Evolutionary conservation across 2,797 vertebrate genomes (phyloP).

Genomic region (Danio choprae): DNA sequence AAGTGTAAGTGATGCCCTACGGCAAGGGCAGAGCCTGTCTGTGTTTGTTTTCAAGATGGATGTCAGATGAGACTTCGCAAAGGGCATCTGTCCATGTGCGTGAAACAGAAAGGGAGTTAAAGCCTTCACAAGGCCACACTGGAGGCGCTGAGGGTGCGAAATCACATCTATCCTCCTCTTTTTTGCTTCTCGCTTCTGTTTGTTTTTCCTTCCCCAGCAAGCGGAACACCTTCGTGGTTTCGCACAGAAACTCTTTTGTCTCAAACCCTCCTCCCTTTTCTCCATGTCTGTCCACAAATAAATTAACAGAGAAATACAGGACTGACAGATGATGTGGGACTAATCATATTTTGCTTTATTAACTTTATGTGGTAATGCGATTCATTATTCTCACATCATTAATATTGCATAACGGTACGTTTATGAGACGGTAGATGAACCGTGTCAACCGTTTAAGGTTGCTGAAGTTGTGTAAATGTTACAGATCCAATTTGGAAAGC

Average conservation of each 20-base stretch:
- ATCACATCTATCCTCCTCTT: slow-evolving; percentile 48
- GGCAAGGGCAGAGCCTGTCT: slow-evolving; percentile 38
- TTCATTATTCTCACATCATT: slow-evolving; percentile 26
- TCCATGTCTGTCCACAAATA: slow-evolving; percentile 25
- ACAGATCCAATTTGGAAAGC: slow-evolving; percentile 40
- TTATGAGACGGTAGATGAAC: slow-evolving; percentile 22
- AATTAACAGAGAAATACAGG: slow-evolving; percentile 29
- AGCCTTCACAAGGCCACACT: slow-evolving; percentile 13
- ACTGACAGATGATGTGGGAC: slow-evolving; percentile 21
- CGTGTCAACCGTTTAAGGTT: neutral
- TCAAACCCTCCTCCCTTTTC: neutral
- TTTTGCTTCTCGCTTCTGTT: slow-evolving; percentile 44
- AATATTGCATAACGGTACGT: neutral
- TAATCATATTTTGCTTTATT: slow-evolving; percentile 26
- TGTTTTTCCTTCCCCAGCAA: slow-evolving; percentile 50
- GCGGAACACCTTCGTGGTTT: slow-evolving; percentile 41
- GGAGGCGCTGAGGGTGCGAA: slow-evolving; percentile 69
- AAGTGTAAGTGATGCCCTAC: slow-evolving; percentile 72
- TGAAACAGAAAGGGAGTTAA: neutral
- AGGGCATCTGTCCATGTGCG: slow-evolving; percentile 36
- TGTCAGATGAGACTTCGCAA: neutral
- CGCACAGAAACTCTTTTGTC: slow-evolving; percentile 52
- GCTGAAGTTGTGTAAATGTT: slow-evolving; percentile 46
- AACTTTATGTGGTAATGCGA: neutral
- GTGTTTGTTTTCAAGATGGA: slow-evolving; percentile 59